Evolutionary conservation across 2,113 vertebrate genomes (phyloP), one percentile per base, ranked within the genome.

Genomic region (Antigone vipio): DNA sequence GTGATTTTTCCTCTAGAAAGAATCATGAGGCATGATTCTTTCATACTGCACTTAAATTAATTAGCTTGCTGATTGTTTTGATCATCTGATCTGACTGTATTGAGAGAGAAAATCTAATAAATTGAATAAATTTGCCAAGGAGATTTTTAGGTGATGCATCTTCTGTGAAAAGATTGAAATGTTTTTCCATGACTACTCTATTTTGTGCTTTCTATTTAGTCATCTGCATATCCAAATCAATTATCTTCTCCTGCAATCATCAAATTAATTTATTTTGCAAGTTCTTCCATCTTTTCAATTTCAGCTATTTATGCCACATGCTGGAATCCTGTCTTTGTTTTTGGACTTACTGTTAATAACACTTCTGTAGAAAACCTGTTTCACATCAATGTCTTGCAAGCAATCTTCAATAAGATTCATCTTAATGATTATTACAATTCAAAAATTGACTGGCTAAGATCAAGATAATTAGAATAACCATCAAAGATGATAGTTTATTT

Each of bases 11-110:
- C 38, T 88, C 38, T 59, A 64, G 85, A 85, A 95, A 67, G 38
- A n/a, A n/a, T 59, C 55, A 55, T 49, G 50, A 64, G 49, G 8
- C 23, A 40, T 59, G 53, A 73, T 76, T 89, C 15, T 85, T 90
- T 22, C 42, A 73, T 69, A 81, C 5, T 87, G 24, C 64, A 78
- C 29, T 91, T 85, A 22, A 63, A 74, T 26, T 67, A 35, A 92
- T 93, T 93, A 94, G 42, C 26, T 94, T 71, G n/a, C 8, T 93
- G 63, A 84, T 84, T 81, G 29, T 55, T 96, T 94, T 89, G 92
- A 58, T 77, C 47, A 62, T 73, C 47, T 74, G 29, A 74, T 84
- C 24, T 81, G 68, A 55, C 47, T 74, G 27, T 58, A 89, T 50
- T 89, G 72, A 87, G 42, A 89, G 34, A 86, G 17, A 91, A 13